Conservation (phyloP, 2,113 vertebrate genomes). For the Lasiurus cinereus region DNA sequence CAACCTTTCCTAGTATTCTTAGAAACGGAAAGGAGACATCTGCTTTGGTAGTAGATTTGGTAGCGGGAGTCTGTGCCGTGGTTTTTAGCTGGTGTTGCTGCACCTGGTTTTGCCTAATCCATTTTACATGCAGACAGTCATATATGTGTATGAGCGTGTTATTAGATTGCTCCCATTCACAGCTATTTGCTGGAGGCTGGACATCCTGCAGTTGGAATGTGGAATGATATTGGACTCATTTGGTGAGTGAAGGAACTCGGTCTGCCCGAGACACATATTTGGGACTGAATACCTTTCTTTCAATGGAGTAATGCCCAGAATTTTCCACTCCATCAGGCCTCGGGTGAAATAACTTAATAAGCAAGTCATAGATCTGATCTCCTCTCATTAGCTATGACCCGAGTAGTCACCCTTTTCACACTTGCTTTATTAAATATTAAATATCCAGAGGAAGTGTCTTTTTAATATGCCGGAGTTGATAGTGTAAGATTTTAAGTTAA, state of each 20-base stretch:
- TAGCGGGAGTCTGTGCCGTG: not conserved
- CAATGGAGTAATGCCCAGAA: not conserved
- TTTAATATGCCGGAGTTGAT: not conserved
- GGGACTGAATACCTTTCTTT: not conserved
- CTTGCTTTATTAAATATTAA: conserved; percentile 37
- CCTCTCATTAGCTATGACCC: not conserved
- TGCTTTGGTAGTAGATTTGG: not conserved
- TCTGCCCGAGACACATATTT: not conserved
- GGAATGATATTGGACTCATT: not conserved
- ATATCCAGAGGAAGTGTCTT: conserved; percentile 46
- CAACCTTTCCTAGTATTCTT: not conserved
- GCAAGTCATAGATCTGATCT: not conserved
- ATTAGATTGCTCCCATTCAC: not conserved
- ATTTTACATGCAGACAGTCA: fast-evolving
- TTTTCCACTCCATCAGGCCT: not conserved
- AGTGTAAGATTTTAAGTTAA: conserved; percentile 39
- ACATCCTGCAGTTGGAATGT: not conserved
- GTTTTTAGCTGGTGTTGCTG: not conserved
- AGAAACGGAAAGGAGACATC: no score
- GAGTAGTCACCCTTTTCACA: not conserved
- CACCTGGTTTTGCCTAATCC: no score
- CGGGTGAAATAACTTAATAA: not conserved
- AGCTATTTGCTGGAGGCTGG: not conserved
- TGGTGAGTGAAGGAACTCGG: not conserved
- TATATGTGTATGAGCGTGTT: not conserved